Conservation (phyloP, 1,140 invertebrate species). For the Colletes latitarsis region DNA sequence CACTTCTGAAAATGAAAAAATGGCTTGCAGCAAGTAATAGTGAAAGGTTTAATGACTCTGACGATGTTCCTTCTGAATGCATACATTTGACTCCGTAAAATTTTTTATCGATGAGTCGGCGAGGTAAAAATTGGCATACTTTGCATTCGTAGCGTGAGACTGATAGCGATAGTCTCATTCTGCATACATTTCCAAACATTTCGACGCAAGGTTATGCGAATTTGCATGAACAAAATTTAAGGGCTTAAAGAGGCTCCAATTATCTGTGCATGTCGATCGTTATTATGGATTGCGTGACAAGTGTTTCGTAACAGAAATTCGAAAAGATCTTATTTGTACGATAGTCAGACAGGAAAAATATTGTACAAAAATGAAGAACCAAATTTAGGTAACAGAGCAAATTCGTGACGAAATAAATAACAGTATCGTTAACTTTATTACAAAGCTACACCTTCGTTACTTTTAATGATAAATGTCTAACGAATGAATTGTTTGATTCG, state of each 20-base stretch:
- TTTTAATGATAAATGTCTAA: too few relatives aligned
- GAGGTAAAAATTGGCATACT: background rate
- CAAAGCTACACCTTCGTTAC: too few relatives aligned
- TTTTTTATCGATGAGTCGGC: background rate
- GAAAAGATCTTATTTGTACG: background rate
- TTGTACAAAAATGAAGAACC: too few relatives aligned
- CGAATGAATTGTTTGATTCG: too few relatives aligned
- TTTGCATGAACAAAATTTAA: too few relatives aligned
- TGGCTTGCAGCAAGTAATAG: background rate
- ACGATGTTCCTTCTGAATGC: background rate
- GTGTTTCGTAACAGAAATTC: background rate
- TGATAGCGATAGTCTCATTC: background rate
- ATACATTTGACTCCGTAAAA: background rate
- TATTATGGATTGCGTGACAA: too few relatives aligned
- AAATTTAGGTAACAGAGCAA: too few relatives aligned
- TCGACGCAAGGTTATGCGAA: too few relatives aligned
- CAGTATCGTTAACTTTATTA: too few relatives aligned
- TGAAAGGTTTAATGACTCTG: conserved; percentile 1
- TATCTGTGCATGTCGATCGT: background rate
- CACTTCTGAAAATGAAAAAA: background rate
- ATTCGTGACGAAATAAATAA: too few relatives aligned
- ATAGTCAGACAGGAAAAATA: too few relatives aligned
- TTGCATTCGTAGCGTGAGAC: background rate
- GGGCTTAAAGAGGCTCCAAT: background rate
- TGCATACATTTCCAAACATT: background rate